Evolutionary conservation across 1,140 invertebrate genomes (phyloP).

Genomic region (Oryctes rhinoceros): DNA sequence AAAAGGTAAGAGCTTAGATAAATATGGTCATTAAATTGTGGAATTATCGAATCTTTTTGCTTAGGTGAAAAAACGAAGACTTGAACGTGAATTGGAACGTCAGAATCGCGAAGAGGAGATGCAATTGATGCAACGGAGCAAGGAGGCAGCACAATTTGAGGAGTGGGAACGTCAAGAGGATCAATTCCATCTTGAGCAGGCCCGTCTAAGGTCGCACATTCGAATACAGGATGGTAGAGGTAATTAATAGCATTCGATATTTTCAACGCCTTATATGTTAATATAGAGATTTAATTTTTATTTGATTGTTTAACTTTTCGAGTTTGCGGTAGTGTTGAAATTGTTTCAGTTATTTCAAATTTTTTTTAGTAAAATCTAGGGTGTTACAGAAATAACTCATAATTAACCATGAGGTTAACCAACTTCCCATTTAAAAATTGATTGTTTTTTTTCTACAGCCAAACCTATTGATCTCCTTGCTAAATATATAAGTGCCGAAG

Average conservation of each 20-base stretch:
- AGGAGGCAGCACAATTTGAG: conserved; percentile 93
- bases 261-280: too few relatives aligned
- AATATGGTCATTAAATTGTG: background rate
- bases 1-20: conserved; percentile 69
- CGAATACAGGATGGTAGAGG: conserved; percentile 91
- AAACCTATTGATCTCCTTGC: conserved; percentile 98
- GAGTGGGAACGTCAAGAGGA: conserved; percentile 97
- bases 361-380: too few relatives aligned
- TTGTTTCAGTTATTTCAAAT: too few relatives aligned
- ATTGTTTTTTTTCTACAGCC: conserved; percentile 67
- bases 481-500: conserved; percentile 94
- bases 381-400: too few relatives aligned
- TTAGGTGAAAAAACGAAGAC: conserved; percentile 86
- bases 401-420: too few relatives aligned
- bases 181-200: conserved; percentile 90
- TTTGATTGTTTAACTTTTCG: too few relatives aligned
- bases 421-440: too few relatives aligned
- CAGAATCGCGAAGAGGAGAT: conserved; percentile 91
- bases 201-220: conserved; percentile 88
- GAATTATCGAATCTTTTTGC: background rate
- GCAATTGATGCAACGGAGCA: conserved; percentile 85
- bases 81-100: conserved; percentile 89
- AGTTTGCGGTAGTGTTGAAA: too few relatives aligned
- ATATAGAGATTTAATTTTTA: too few relatives aligned
- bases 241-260: too few relatives aligned